Percentiles rank a stretch among this genome's conserved stretches.
Conservation (phyloP, 2,888 invertebrate genomes). For the Allolobophora icterica region DNA sequence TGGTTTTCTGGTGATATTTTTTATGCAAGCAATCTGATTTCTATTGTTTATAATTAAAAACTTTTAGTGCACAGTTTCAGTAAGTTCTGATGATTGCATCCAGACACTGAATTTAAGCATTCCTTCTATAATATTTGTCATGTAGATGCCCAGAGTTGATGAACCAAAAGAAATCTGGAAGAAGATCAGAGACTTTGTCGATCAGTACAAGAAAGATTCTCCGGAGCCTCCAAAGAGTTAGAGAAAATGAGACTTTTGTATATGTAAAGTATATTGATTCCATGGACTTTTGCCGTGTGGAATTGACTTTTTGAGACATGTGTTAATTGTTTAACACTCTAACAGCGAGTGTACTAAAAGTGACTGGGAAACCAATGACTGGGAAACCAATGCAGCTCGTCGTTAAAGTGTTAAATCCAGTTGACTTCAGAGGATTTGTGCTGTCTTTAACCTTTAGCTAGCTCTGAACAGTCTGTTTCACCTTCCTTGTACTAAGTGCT, state of each 20-base stretch:
- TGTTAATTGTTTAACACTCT: neutral
- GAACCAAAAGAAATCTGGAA: slow-evolving; percentile 22
- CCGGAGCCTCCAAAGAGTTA: neutral
- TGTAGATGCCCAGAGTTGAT: neutral
- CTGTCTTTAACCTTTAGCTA: neutral
- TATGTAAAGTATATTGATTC: slow-evolving; percentile 17
- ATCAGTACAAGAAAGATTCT: slow-evolving; percentile 23
- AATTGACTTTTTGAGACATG: neutral
- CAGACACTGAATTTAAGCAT: slow-evolving; percentile 17
- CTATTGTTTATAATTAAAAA: no score
- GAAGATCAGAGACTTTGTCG: slow-evolving; percentile 1
- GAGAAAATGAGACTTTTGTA: neutral
- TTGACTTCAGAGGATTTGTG: neutral
- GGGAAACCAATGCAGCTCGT: no score
- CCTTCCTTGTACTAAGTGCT: neutral
- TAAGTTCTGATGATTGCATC: neutral
- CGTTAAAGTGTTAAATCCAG: no score
- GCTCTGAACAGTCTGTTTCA: neutral
- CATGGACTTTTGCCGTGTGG: neutral
- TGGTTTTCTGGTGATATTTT: no score
- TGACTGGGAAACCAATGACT: no score
- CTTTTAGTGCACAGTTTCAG: neutral
- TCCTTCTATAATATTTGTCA: neutral
- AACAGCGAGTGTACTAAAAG: no score
- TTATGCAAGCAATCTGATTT: no score